phyloP scores from a whole-genome alignment of 1,140 invertebrate species.

The Andrena cerasifolii region DNA sequence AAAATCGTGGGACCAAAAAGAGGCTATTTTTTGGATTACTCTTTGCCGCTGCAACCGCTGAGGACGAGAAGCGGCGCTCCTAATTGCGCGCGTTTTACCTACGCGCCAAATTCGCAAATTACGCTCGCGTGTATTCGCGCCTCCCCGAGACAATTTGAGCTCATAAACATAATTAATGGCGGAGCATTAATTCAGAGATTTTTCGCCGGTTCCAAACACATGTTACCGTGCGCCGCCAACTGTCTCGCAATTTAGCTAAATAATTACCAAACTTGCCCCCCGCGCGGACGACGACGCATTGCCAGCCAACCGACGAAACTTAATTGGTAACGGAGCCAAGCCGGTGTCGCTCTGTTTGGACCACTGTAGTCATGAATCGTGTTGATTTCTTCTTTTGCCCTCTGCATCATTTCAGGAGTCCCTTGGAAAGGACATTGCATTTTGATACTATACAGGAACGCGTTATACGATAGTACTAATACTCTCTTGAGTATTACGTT shows the following conservation, averaged over 20 bases:
- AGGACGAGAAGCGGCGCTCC: not conserved
- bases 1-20: too few relatives aligned
- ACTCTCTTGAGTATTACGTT: too few relatives aligned
- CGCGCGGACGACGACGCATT: slow-evolving; percentile 57
- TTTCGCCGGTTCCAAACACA: slow-evolving; percentile 77
- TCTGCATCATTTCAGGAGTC: too few relatives aligned
- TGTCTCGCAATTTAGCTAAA: slow-evolving; percentile 81
- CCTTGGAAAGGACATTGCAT: too few relatives aligned
- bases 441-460: too few relatives aligned
- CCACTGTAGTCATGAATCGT: not conserved
- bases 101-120: slow-evolving; percentile 65
- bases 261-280: slow-evolving; percentile 80
- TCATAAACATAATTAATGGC: slow-evolving; percentile 82
- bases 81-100: slow-evolving; percentile 40
- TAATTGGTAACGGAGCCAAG: slow-evolving; percentile 45
- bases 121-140: slow-evolving; percentile 73
- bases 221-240: slow-evolving; percentile 78
- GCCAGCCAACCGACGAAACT: slow-evolving; percentile 56
- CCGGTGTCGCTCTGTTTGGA: slow-evolving; percentile 16
- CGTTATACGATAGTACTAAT: too few relatives aligned
- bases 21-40: too few relatives aligned
- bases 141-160: slow-evolving; percentile 75
- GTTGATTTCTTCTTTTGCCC: too few relatives aligned
- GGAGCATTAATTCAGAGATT: slow-evolving; percentile 79
- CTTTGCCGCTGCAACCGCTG: not conserved